Conservation (phyloP, 1,140 invertebrate genomes). For the Gryon sp. region DNA sequence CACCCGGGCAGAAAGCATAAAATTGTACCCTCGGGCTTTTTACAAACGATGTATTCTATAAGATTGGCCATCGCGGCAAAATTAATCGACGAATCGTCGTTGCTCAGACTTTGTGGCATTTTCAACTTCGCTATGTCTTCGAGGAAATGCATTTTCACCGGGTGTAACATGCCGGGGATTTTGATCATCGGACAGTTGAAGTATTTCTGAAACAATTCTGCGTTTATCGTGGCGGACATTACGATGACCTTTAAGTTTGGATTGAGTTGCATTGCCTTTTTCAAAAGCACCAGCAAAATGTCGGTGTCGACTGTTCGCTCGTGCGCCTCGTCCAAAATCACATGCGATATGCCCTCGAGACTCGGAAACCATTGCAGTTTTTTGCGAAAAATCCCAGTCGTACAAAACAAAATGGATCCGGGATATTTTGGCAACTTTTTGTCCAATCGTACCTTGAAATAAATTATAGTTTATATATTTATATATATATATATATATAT, state of each 20-base stretch:
- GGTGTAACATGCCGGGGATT: constrained; percentile 80
- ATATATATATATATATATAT: no score
- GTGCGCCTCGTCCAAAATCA: constrained; percentile 90
- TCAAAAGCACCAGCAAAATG: constrained; percentile 81
- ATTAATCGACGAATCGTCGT: neutral
- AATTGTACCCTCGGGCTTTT: constrained; percentile 81
- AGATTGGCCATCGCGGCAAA: constrained; percentile 61
- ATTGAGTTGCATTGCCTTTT: constrained; percentile 77
- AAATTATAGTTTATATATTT: neutral
- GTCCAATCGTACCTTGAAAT: constrained; percentile 49
- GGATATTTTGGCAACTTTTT: constrained; percentile 58
- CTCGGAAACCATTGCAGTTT: constrained; percentile 82
- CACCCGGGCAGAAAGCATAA: constrained; percentile 85
- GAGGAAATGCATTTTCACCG: constrained; percentile 82
- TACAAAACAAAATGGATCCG: constrained; percentile 84
- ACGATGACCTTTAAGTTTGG: constrained; percentile 83
- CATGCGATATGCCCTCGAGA: constrained; percentile 81
- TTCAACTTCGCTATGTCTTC: constrained; percentile 71
- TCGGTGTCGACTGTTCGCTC: constrained; percentile 85
- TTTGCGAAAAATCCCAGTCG: constrained; percentile 88
- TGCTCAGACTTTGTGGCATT: constrained; percentile 22
- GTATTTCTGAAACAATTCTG: constrained; percentile 86
- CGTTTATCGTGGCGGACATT: constrained; percentile 93
- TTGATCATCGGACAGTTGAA: constrained; percentile 80
- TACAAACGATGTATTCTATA: constrained; percentile 74